Percentiles rank a stretch among this genome's conserved stretches.
Evolutionary conservation across 2,888 invertebrate species (phyloP).

Genomic region (Sisyra nigra): DNA sequence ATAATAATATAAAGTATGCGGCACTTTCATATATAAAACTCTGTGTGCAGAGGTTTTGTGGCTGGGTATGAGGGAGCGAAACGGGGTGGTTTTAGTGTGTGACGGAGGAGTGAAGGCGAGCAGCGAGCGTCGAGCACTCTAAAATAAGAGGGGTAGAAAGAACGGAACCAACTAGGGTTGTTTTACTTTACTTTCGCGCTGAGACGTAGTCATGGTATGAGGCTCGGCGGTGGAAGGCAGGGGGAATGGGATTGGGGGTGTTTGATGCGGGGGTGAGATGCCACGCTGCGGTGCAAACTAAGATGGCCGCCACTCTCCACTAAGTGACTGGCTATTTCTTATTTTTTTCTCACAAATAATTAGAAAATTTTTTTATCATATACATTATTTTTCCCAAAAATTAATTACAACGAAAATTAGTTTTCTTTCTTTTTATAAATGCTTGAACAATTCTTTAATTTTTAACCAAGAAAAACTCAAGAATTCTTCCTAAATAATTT

Average conservation of each 20-base stretch:
- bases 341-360: neutral
- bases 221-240: conserved; percentile 8
- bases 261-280: too few relatives aligned
- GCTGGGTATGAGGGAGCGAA: too few relatives aligned
- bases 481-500: too few relatives aligned
- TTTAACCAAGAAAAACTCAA: too few relatives aligned
- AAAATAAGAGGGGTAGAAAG: conserved; percentile 4
- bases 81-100: too few relatives aligned
- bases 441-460: too few relatives aligned
- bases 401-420: neutral
- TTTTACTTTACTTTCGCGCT: conserved; percentile 9
- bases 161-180: conserved; percentile 4
- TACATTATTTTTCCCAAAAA: neutral
- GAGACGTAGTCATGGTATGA: conserved; percentile 7
- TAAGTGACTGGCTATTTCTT: conserved; percentile 4
- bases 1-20: too few relatives aligned
- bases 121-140: conserved; percentile 1
- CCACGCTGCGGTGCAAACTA: conserved; percentile 5
- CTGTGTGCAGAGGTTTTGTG: too few relatives aligned
- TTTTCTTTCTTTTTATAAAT: too few relatives aligned
- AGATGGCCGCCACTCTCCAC: conserved; percentile 6
- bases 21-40: too few relatives aligned
- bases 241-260: conserved; percentile 8
- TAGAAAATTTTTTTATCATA: neutral
- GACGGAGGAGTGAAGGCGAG: too few relatives aligned